Conservation (phyloP, 2,113 vertebrate species). For the Bambusicola thoracicus region DNA sequence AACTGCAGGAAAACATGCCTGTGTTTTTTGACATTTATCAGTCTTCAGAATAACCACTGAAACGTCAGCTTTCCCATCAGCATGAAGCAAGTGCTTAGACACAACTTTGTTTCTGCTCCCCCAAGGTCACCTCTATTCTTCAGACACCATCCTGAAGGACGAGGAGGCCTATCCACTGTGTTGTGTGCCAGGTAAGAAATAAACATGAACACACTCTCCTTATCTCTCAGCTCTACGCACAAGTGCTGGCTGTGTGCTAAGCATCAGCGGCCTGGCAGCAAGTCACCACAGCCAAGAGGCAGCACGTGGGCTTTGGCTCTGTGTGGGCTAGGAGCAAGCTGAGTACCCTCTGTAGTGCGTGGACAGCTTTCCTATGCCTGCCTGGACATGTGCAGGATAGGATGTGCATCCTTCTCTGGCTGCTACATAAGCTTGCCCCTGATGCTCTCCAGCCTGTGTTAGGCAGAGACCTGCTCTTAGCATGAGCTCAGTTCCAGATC, state of each 20-base stretch:
- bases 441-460: not conserved
- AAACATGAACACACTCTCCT: not conserved
- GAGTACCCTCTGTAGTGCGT: not conserved
- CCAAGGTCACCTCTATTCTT: not conserved
- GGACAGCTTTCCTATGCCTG: not conserved
- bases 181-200: not conserved
- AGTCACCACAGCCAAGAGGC: not conserved
- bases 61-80: not conserved
- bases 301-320: not conserved
- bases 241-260: not conserved
- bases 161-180: not conserved
- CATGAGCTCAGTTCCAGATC: not conserved
- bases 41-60: not conserved
- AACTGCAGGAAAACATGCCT: not conserved
- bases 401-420: not conserved
- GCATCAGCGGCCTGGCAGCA: not conserved
- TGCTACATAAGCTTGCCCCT: fast-evolving
- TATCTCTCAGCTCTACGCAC: not conserved
- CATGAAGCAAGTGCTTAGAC: not conserved
- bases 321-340: not conserved
- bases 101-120: not conserved
- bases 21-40: not conserved
- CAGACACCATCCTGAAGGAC: not conserved
- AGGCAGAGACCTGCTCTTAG: not conserved
- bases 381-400: not conserved